Evolutionary conservation across 2,888 invertebrate genomes (phyloP).

Genomic region (Hypomecis atomaria): DNA sequence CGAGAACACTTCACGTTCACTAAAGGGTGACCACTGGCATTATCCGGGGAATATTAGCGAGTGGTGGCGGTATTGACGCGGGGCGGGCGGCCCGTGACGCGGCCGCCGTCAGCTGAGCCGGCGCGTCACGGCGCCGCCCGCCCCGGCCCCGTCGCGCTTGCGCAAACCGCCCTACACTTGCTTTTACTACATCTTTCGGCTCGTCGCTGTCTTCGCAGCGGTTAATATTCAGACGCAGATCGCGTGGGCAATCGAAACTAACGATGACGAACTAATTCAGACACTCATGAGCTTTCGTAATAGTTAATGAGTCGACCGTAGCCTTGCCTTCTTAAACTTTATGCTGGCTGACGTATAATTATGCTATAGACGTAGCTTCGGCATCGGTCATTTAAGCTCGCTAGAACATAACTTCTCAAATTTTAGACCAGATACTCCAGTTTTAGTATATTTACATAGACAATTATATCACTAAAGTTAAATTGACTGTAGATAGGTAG

Average conservation of each 20-base stretch:
- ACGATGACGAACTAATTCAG: constrained; percentile 39
- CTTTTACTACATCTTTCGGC: constrained; percentile 39
- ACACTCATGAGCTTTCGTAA: constrained; percentile 43
- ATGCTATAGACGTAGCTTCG: constrained; percentile 34
- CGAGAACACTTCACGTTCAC: constrained; percentile 48
- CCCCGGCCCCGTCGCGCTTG: constrained; percentile 63
- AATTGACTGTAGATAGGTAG: background rate
- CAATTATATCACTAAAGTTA: too few relatives aligned
- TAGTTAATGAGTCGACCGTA: constrained; percentile 31
- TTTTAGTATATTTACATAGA: too few relatives aligned
- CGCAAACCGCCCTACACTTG: constrained; percentile 61
- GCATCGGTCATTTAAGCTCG: too few relatives aligned
- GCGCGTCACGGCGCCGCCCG: constrained; percentile 71
- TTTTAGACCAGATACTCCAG: too few relatives aligned
- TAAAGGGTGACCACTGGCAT: constrained; percentile 53
- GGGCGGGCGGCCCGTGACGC: constrained; percentile 66
- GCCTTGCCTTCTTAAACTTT: constrained; percentile 39
- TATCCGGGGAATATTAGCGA: constrained; percentile 55
- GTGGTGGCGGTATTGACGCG: constrained; percentile 65
- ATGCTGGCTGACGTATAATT: constrained; percentile 44
- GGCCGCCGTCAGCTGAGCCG: constrained; percentile 75
- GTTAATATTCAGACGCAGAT: constrained; percentile 32
- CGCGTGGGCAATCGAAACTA: constrained; percentile 27
- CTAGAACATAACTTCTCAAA: too few relatives aligned
- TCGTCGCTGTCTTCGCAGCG: constrained; percentile 42